These are phyloP conservation scores for Melanotaenia parkinsoni DNA, from an alignment of 2,797 vertebrate species.

Conservation along the genomic window DNA sequence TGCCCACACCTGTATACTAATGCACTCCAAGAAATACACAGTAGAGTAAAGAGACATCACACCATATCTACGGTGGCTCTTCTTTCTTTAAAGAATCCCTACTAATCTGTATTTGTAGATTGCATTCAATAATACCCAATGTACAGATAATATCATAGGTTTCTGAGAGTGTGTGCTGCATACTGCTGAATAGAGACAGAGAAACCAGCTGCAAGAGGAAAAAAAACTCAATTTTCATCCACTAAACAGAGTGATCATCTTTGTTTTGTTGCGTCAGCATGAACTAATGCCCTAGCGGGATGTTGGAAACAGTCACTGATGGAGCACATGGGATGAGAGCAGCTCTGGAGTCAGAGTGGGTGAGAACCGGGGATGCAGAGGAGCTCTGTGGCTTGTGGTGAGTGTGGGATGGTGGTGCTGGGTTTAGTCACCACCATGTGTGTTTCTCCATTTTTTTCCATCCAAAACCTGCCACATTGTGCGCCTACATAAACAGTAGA, in stretches of 20 bases:
- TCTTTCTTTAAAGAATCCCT: conserved; percentile 39
- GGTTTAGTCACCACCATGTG: conserved; percentile 72
- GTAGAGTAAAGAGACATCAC: conserved; percentile 53
- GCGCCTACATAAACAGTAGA: conserved; percentile 60
- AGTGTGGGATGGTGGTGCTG: conserved; percentile 62
- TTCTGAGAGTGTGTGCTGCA: conserved; percentile 19
- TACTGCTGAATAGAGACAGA: conserved; percentile 36
- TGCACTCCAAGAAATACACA: conserved; percentile 54
- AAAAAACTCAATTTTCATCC: conserved; percentile 46
- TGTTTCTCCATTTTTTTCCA: conserved; percentile 72
- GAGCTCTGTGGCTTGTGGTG: conserved; percentile 70
- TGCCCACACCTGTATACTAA: conserved; percentile 37
- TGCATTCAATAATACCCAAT: conserved; percentile 55
- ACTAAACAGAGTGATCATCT: conserved; percentile 39
- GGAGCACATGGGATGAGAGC: conserved; percentile 50
- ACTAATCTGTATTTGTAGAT: conserved; percentile 41
- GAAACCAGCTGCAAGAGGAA: conserved; percentile 39
- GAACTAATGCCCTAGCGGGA: conserved; percentile 53
- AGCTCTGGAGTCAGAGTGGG: conserved; percentile 61
- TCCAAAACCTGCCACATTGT: conserved; percentile 63
- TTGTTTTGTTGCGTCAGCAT: conserved; percentile 61
- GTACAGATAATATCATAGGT: conserved; percentile 46
- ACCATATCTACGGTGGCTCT: conserved; percentile 32
- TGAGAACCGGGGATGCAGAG: conserved; percentile 51
- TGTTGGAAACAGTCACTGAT: conserved; percentile 45